Evolutionary conservation across 2,888 invertebrate genomes (phyloP), one percentile per base, ranked within the genome.

Genomic region (Dorcus parallelipipedus): DNA sequence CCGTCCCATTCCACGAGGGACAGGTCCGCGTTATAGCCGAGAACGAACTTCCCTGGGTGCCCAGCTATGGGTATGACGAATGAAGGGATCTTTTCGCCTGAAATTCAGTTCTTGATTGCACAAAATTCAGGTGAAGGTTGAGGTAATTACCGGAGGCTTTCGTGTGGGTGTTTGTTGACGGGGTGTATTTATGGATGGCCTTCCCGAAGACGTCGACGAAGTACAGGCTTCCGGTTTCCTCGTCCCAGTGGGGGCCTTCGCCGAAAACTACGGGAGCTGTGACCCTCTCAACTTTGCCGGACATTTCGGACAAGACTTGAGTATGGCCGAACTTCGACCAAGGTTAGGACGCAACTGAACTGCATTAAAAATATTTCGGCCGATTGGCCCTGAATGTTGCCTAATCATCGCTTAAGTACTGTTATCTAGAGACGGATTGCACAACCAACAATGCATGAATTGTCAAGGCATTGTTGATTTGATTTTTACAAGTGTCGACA

Each of bases 231-330:
- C 84, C 82, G 41, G 80, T 79, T 26, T 72, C 72, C 42, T 79
- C 75, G 72, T 84, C 84, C 87, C 87, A 88, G 72, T 87, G 86
- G 0, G 88, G 88, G 20, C 87, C 86, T 74, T 88, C 88, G 62
- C 87, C 87, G 51, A 87, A 33, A 33, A 33, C 3, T 0, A 33
- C 26, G 1, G 26, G 26, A 33, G 26, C 26, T 6, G 26, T 33
- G 1, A 33, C 26, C 26, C 26, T 33, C 6, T 33, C 26, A 33
- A 33, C 26, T 33, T 7, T 33, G 7, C 26, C 26, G 1, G 26
- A 33, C 26, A 33, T 33, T 33, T 33, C 3, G 26, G 26, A 33
- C 6, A 33, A 33, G 26, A 7, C 7, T 33, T 33, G 26, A 20
- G 20, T 20, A 20, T 20, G 4, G 26, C 26, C 26, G 1, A 4